phyloP scores from a whole-genome alignment of 2,797 vertebrate species.

The Leucoraja ocellata region DNA sequence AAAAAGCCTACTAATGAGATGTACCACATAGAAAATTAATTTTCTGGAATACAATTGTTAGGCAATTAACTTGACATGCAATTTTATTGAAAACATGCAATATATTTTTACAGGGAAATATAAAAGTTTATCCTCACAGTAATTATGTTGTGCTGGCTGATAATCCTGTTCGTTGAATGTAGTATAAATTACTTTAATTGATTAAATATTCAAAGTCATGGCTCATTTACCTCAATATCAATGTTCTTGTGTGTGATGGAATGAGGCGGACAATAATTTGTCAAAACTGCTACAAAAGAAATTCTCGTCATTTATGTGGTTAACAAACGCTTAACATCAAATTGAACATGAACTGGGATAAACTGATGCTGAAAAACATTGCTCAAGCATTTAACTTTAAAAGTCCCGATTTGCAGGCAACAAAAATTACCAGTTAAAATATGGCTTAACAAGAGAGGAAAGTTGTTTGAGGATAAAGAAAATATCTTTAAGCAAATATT shows the following conservation, averaged over 20 bases:
- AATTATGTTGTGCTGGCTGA: background rate
- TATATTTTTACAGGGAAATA: background rate
- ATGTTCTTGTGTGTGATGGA: background rate
- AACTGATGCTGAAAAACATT: background rate
- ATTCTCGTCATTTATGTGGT: conserved; percentile 5
- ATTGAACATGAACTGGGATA: conserved; percentile 2
- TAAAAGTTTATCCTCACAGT: conserved; percentile 21
- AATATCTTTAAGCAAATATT: background rate
- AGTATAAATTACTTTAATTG: background rate
- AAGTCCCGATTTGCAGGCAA: background rate
- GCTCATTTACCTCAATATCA: background rate
- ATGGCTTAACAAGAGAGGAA: background rate
- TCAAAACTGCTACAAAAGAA: background rate
- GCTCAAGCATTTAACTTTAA: background rate
- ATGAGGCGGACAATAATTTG: background rate
- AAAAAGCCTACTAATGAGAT: background rate
- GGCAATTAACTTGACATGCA: background rate
- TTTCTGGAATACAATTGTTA: background rate
- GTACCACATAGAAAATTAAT: background rate
- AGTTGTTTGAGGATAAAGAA: background rate
- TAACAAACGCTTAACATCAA: conserved; percentile 2
- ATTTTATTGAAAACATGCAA: background rate
- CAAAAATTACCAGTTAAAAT: background rate
- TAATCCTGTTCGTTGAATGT: conserved; percentile 1
- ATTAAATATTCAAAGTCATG: background rate